phyloP scores from a whole-genome alignment of 2,113 vertebrate species.

The Echinops telfairi region DNA sequence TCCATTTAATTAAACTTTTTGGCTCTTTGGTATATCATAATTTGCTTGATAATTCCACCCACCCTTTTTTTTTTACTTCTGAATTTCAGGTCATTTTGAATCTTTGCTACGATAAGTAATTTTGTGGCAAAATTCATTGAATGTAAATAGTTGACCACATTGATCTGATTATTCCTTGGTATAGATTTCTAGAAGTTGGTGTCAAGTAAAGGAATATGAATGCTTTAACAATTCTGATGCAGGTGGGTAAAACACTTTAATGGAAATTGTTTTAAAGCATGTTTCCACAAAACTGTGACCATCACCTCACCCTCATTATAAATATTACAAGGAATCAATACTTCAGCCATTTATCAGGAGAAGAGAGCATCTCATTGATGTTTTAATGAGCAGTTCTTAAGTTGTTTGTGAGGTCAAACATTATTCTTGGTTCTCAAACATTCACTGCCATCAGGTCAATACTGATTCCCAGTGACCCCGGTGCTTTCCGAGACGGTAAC shows the following conservation, averaged over 20 bases:
- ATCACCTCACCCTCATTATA: not conserved
- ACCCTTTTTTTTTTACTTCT: not conserved
- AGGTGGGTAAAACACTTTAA: not conserved
- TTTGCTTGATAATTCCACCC: not conserved
- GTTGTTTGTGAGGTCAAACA: not conserved
- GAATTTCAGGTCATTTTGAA: not conserved
- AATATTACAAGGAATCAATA: conserved; percentile 12
- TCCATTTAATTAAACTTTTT: not conserved
- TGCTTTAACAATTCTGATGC: not conserved
- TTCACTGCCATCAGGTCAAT: not conserved
- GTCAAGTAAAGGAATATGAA: not conserved
- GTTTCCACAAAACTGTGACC: not conserved
- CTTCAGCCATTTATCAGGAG: not conserved
- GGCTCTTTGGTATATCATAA: not conserved
- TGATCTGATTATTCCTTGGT: not conserved
- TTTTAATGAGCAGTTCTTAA: not conserved
- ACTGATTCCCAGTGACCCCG: too few relatives aligned
- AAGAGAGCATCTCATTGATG: conserved; percentile 4
- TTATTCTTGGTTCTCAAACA: not conserved
- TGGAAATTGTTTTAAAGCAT: not conserved
- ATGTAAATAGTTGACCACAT: not conserved
- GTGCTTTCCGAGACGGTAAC: too few relatives aligned
- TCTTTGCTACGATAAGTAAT: not conserved
- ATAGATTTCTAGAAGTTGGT: not conserved
- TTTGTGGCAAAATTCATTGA: not conserved